These are phyloP conservation scores for Sepioteuthis lessoniana DNA, from an alignment of 2,888 invertebrate genomes.

Conservation along the genomic window DNA sequence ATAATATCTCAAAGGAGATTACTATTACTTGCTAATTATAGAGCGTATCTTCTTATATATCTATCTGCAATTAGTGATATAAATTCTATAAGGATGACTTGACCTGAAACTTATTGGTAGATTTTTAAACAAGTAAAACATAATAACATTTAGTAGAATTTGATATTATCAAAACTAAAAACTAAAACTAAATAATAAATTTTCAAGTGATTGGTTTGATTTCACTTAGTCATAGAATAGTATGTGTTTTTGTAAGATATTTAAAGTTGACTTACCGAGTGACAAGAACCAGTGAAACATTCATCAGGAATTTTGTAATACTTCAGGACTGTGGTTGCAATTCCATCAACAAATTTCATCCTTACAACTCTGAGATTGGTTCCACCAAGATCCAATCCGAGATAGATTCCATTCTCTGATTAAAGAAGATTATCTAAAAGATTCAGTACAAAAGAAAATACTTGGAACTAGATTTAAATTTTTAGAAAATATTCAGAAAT, in stretches of 20 bases:
- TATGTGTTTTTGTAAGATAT: not conserved
- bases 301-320: constrained; percentile 68
- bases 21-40: no score
- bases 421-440: constrained; percentile 24
- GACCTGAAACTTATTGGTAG: no score
- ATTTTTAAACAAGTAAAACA: no score
- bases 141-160: no score
- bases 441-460: no score
- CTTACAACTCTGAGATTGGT: constrained; percentile 86
- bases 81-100: no score
- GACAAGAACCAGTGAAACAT: constrained; percentile 61
- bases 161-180: no score
- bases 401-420: constrained; percentile 83
- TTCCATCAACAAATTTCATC: constrained; percentile 78
- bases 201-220: not conserved
- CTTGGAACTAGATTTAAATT: no score
- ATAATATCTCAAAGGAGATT: no score
- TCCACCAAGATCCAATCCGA: constrained; percentile 87
- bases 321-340: constrained; percentile 62
- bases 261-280: constrained; percentile 55
- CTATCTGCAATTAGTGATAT: no score
- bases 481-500: no score
- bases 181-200: not conserved
- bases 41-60: no score
- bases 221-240: not conserved